These are phyloP conservation scores for Ornithoptera alexandrae DNA, from an alignment of 2,888 invertebrate genomes.

Conservation along the genomic window DNA sequence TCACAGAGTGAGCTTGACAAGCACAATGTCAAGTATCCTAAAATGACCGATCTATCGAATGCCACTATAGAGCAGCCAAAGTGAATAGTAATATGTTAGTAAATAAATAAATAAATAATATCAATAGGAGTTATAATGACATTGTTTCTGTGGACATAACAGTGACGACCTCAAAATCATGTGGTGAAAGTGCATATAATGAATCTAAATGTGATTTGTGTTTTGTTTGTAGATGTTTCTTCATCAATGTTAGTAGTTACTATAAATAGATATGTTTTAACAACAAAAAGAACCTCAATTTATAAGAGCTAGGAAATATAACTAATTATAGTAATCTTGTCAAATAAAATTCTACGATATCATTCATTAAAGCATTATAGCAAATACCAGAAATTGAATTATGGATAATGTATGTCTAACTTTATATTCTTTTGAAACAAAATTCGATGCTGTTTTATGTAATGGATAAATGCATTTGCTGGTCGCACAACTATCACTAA, in stretches of 20 bases:
- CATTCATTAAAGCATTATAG: neutral
- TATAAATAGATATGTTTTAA: conserved; percentile 6
- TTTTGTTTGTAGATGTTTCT: conserved; percentile 14
- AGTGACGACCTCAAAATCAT: conserved; percentile 4
- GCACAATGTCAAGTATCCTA: conserved; percentile 96
- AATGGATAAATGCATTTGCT: neutral
- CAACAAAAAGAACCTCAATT: conserved; percentile 26
- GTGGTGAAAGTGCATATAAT: neutral
- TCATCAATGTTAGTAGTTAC: conserved; percentile 13
- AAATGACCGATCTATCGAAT: conserved; percentile 94
- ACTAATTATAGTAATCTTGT: neutral
- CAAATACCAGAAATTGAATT: neutral
- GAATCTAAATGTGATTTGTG: conserved; percentile 6
- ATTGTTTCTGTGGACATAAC: conserved; percentile 11
- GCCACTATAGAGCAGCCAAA: conserved; percentile 89
- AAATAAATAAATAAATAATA: conserved; percentile 9
- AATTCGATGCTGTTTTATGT: neutral
- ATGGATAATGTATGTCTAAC: neutral
- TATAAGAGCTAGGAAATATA: neutral
- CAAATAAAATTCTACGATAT: neutral
- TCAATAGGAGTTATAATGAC: conserved; percentile 13
- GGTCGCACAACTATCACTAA: no score
- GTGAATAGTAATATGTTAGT: conserved; percentile 50
- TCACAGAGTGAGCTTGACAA: conserved; percentile 96
- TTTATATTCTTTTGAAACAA: neutral